These are phyloP conservation scores for Thecophora atra DNA, from an alignment of 2,888 invertebrate species.

Conservation along the genomic window DNA sequence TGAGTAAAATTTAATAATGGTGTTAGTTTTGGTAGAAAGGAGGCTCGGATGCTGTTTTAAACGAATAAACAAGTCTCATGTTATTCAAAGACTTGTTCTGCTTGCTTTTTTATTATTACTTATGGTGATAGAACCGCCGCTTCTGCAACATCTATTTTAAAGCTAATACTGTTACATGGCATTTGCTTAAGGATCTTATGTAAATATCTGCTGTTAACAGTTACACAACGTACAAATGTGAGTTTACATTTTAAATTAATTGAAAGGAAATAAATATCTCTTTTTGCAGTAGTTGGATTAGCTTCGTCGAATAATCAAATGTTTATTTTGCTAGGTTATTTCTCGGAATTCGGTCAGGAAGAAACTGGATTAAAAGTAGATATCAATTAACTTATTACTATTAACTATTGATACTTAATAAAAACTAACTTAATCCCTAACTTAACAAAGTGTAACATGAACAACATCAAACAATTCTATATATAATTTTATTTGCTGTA, in stretches of 20 bases:
- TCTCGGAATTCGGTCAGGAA: neutral
- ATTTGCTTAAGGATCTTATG: neutral
- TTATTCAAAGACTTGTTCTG: too few relatives aligned
- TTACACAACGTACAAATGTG: neutral
- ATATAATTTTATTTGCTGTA: neutral
- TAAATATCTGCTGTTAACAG: neutral
- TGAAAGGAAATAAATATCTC: too few relatives aligned
- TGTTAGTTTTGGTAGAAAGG: too few relatives aligned
- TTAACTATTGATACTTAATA: neutral
- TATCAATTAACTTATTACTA: neutral
- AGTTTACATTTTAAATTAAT: constrained; percentile 33
- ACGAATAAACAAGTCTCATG: too few relatives aligned
- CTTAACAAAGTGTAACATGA: neutral
- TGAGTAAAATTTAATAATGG: too few relatives aligned
- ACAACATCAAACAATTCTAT: neutral
- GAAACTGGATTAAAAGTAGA: neutral
- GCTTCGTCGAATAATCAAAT: neutral
- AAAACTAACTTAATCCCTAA: neutral
- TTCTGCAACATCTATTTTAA: neutral
- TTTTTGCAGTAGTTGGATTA: too few relatives aligned
- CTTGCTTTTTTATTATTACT: too few relatives aligned
- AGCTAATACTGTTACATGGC: neutral
- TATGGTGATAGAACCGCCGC: neutral
- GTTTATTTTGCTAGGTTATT: neutral
- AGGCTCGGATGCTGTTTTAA: too few relatives aligned